A percentile compares a stretch with the other conserved stretches of the same genome.
These are phyloP conservation scores for Rousettus madagascariensis DNA, from an alignment of 2,797 vertebrate species.

Conservation along the genomic window DNA sequence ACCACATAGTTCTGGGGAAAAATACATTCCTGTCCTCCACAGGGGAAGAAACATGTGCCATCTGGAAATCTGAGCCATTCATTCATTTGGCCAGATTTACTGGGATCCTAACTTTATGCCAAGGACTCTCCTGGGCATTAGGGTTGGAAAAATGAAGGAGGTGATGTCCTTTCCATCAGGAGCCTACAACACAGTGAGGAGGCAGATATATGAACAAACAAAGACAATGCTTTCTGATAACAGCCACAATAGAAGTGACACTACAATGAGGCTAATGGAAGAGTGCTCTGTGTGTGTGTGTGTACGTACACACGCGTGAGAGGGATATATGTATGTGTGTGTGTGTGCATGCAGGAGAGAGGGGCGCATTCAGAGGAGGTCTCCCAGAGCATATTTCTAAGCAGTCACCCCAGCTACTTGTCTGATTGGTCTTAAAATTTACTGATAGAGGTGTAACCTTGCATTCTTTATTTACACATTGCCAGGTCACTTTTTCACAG, in stretches of 20 bases:
- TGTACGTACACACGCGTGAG: fast-evolving
- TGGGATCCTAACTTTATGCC: neutral
- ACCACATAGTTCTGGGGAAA: neutral
- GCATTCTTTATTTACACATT: neutral
- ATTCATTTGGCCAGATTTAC: neutral
- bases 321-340: fast-evolving
- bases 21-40: neutral
- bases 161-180: neutral
- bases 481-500: neutral
- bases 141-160: neutral
- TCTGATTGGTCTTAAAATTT: neutral
- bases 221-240: neutral
- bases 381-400: neutral
- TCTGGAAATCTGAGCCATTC: neutral
- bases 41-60: neutral
- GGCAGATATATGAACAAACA: neutral
- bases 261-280: neutral
- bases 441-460: neutral
- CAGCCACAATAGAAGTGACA: fast-evolving
- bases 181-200: too few species aligned
- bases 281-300: neutral
- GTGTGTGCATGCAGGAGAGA: neutral
- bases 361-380: neutral
- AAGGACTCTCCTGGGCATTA: neutral
- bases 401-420: neutral